Base-by-base conservation (phyloP, 2,888 invertebrate genomes). In the Macrophya annulata region DNA sequence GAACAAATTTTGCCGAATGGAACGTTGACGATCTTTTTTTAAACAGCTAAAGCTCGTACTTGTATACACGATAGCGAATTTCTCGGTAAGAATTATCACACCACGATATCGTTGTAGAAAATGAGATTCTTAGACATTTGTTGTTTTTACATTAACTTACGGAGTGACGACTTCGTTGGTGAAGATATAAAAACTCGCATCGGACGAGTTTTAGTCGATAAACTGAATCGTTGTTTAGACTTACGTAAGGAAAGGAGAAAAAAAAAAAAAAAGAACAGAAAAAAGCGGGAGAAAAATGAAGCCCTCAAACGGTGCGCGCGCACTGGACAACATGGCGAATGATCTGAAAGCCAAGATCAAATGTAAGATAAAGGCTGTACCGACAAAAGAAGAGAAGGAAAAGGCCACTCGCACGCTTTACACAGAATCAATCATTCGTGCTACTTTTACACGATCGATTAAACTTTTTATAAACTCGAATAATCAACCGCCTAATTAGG, bases 1-100 rank as follows among this genome's bases (percentile, higher is more conserved):
- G 55, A 51, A 55, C 5, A 55, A 77, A 55, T 43, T 37, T 55
- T 31, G 17, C 55, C 77, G 77, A 77, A 77, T 45, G 72, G 72
- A 77, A 51, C 77, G 77, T 76, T 31, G 31, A 77, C 77, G 51
- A 25, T 51, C 51, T 77, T 77, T 55, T 77, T 77, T 77, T 55
- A 55, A 77, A 6, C 72, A 74, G 15, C 55, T 15, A 55, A 77
- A 31, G 17, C 37, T 55, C 40, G 45, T 31, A 31, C n/a, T 48
- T 8, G 10, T 17, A n/a, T 45, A 21, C 25, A 74, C 43, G 72
- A 10, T 4, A 45, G 17, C 72, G 31, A 10, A 45, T 74, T 72
- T 72, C 8, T 72, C 21, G n/a, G 37, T 43, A 12, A 74, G 45
- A 74, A 74, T 74, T 43, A 74, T 45, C 72, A 21, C 72, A 21